phyloP scores from a whole-genome alignment of 1,140 invertebrate genomes.

The Heliconius nattereri region DNA sequence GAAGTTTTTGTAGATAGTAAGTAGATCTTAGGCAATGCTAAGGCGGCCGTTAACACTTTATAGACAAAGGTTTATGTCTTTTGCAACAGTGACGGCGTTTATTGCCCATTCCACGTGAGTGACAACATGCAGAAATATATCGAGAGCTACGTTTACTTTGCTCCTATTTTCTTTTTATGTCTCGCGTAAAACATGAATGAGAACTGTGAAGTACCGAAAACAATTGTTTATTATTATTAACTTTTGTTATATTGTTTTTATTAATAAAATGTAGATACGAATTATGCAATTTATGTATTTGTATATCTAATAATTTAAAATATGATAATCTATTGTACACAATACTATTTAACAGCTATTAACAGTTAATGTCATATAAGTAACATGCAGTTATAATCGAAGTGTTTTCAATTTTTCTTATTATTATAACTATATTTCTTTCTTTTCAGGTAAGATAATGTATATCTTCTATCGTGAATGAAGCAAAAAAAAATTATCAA shows the following conservation, averaged over 20 bases:
- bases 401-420: too few relatives aligned
- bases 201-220: not conserved
- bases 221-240: not conserved
- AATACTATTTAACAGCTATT: too few relatives aligned
- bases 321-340: too few relatives aligned
- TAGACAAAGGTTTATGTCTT: slow-evolving; percentile 26
- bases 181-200: not conserved
- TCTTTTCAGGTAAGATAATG: slow-evolving; percentile 34
- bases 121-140: slow-evolving; percentile 32
- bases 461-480: slow-evolving; percentile 7
- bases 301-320: too few relatives aligned
- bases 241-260: too few relatives aligned
- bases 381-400: too few relatives aligned
- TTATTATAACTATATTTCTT: not conserved
- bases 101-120: slow-evolving; percentile 33
- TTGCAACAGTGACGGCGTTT: slow-evolving; percentile 34
- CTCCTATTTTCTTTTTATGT: slow-evolving; percentile 14
- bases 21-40: slow-evolving; percentile 27
- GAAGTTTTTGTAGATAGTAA: slow-evolving; percentile 26
- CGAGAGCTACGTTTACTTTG: not conserved
- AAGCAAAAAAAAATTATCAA: not conserved
- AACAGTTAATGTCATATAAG: too few relatives aligned
- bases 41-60: slow-evolving; percentile 31
- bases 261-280: too few relatives aligned
- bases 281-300: too few relatives aligned